A percentile compares a stretch with the other conserved stretches of the same genome.
Evolutionary conservation across 2,797 vertebrate genomes (phyloP).

Genomic region (Pempheris klunzingeri): DNA sequence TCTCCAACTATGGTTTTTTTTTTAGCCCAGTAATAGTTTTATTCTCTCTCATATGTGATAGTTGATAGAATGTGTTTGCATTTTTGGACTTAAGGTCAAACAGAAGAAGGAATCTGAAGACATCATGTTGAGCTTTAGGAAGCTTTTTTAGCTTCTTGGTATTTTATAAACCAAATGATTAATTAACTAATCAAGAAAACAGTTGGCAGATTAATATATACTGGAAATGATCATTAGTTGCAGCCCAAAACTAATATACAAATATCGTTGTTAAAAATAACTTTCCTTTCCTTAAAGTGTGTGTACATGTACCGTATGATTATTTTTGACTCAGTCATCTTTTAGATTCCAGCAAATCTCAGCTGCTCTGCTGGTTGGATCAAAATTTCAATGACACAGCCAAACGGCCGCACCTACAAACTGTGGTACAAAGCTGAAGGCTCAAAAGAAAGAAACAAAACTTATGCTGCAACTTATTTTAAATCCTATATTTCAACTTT

Average conservation of each 20-base stretch:
- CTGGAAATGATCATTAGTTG: background rate
- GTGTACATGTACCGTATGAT: background rate
- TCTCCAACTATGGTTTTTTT: background rate
- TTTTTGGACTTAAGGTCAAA: background rate
- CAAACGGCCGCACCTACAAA: conserved; percentile 26
- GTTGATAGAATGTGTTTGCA: background rate
- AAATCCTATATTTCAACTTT: background rate
- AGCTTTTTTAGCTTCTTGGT: too few relatives aligned
- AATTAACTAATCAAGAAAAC: background rate
- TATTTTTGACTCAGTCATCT: background rate
- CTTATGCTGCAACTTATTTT: background rate
- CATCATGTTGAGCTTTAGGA: background rate
- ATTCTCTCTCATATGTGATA: background rate
- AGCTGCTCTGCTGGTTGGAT: conserved; percentile 19
- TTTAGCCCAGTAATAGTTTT: too few relatives aligned
- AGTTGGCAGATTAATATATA: background rate
- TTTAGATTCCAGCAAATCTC: conserved; percentile 11
- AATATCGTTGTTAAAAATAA: too few relatives aligned
- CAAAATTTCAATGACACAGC: conserved; percentile 8
- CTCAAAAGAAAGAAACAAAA: background rate
- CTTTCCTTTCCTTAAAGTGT: background rate
- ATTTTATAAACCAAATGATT: background rate
- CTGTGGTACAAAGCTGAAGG: background rate
- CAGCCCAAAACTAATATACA: background rate
- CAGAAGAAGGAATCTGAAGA: background rate